Evolutionary conservation across 2,888 invertebrate species (phyloP).

Genomic region (Caenorhabditis uteleia): DNA sequence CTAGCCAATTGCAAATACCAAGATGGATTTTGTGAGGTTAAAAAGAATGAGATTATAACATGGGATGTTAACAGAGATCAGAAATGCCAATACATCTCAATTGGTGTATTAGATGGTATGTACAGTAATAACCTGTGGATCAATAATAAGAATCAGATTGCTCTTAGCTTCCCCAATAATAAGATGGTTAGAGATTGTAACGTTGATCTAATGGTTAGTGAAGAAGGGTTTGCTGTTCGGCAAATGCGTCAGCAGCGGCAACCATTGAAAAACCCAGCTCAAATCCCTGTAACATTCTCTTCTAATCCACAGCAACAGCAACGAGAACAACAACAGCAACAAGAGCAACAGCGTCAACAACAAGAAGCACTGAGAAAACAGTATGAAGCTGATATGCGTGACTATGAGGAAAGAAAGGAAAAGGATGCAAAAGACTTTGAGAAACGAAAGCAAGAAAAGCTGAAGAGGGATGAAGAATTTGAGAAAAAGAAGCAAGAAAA

Average conservation of each 20-base stretch:
- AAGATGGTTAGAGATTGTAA: conserved; percentile 26
- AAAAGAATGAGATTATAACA: conserved; percentile 52
- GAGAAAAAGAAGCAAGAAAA: conserved; percentile 17
- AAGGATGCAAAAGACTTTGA: not conserved
- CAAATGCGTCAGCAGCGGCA: not conserved
- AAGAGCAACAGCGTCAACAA: conserved; percentile 3
- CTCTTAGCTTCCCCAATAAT: conserved; percentile 29
- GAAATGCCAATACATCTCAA: conserved; percentile 44
- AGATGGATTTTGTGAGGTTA: conserved; percentile 44
- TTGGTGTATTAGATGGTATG: conserved; percentile 46
- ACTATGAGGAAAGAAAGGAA: not conserved
- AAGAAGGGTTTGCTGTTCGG: conserved; percentile 37
- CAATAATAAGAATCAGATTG: conserved; percentile 46
- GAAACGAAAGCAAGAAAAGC: conserved; percentile 6
- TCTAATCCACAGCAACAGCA: not conserved
- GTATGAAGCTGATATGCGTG: too few species aligned
- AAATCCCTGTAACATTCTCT: conserved; percentile 4
- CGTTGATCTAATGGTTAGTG: conserved; percentile 16
- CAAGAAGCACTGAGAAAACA: conserved; percentile 3
- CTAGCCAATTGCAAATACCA: conserved; percentile 46
- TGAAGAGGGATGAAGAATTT: conserved; percentile 5
- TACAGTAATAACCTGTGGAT: conserved; percentile 39
- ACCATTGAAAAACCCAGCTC: conserved; percentile 4
- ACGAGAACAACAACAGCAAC: conserved; percentile 2
- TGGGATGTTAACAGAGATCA: conserved; percentile 53